Percentiles rank a stretch among this genome's conserved stretches.
These are phyloP conservation scores for Thymelicus sylvestris DNA, from an alignment of 2,888 invertebrate genomes.

Conservation along the genomic window DNA sequence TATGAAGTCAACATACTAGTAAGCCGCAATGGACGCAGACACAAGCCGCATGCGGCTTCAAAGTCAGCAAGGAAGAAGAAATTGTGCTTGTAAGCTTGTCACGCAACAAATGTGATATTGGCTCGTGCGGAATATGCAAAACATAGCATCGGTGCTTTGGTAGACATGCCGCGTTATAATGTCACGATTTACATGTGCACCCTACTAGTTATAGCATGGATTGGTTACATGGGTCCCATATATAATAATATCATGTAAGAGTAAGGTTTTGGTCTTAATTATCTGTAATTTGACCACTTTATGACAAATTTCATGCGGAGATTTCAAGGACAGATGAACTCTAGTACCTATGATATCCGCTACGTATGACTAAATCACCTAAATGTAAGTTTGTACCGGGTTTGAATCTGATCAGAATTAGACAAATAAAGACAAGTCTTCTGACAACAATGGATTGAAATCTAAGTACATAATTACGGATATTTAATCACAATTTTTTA, in stretches of 20 bases:
- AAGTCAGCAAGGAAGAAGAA: constrained; percentile 32
- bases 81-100: constrained; percentile 40
- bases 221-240: neutral
- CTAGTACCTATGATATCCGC: too few relatives aligned
- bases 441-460: too few relatives aligned
- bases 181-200: constrained; percentile 48
- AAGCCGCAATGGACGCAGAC: constrained; percentile 15
- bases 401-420: too few relatives aligned
- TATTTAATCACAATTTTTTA: too few relatives aligned
- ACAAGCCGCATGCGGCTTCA: constrained; percentile 11
- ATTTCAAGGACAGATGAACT: too few relatives aligned
- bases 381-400: too few relatives aligned
- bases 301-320: too few relatives aligned
- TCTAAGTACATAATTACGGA: too few relatives aligned
- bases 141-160: constrained; percentile 39
- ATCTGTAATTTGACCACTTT: too few relatives aligned
- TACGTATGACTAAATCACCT: too few relatives aligned
- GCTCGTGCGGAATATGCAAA: constrained; percentile 51
- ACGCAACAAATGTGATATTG: constrained; percentile 43
- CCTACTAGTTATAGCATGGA: constrained; percentile 6
- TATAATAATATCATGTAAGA: too few relatives aligned
- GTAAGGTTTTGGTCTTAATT: neutral
- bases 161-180: constrained; percentile 39
- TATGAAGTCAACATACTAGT: neutral
- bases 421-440: too few relatives aligned